Conservation (phyloP, 2,797 vertebrate species). For the Distichodus sexfasciatus region DNA sequence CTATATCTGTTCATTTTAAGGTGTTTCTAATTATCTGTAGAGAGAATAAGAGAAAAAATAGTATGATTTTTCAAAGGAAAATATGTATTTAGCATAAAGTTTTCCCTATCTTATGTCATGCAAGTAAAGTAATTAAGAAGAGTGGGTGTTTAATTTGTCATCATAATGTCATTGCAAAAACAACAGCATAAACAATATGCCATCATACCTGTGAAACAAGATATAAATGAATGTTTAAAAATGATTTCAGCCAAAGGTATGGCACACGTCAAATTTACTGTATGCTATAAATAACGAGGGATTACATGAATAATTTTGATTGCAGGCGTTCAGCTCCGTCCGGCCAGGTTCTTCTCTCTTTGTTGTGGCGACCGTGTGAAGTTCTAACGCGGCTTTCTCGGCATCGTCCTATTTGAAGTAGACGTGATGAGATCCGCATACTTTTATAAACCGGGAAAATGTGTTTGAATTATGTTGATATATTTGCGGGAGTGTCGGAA, state of each 20-base stretch:
- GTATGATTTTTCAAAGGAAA: too few relatives aligned
- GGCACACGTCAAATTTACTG: neutral
- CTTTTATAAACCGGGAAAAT: conserved; percentile 15
- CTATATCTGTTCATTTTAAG: too few relatives aligned
- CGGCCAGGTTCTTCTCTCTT: neutral
- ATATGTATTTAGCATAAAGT: too few relatives aligned
- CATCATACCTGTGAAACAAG: neutral
- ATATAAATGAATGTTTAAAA: neutral
- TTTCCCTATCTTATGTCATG: too few relatives aligned
- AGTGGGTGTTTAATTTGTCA: too few relatives aligned
- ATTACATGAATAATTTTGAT: neutral
- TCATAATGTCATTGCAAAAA: too few relatives aligned
- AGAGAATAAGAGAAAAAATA: too few relatives aligned
- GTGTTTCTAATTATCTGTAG: too few relatives aligned
- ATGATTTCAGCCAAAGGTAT: neutral
- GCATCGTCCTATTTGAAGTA: neutral
- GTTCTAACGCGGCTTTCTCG: neutral
- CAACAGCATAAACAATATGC: too few relatives aligned
- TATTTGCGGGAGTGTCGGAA: conserved; percentile 16
- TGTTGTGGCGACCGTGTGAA: conserved; percentile 1
- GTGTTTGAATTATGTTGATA: conserved; percentile 30
- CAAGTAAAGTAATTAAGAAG: too few relatives aligned
- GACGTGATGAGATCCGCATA: neutral
- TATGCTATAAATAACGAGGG: neutral
- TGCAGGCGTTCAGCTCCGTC: neutral